Conservation (phyloP, 2,888 invertebrate species). For the Crioceris asparagi region DNA sequence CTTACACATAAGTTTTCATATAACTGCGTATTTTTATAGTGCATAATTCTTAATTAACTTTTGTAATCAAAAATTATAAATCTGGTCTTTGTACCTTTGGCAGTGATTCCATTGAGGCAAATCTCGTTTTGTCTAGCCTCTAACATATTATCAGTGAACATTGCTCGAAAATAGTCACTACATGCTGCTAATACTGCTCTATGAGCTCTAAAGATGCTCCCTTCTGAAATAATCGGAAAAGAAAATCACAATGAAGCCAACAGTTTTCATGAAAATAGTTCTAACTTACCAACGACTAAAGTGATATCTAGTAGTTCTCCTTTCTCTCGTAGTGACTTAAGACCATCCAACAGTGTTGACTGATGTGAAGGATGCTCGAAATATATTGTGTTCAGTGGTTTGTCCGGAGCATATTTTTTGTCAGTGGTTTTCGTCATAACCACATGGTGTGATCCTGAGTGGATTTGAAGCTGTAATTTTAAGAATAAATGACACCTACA, state of each 20-base stretch:
- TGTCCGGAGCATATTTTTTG: slow-evolving; percentile 32
- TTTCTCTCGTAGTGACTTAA: slow-evolving; percentile 49
- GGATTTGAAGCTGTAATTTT: too few relatives aligned
- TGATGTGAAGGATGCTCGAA: slow-evolving; percentile 49
- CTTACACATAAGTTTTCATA: too few relatives aligned
- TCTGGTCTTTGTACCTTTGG: slow-evolving; percentile 37
- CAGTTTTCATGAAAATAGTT: background rate
- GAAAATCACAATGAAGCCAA: background rate
- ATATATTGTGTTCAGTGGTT: slow-evolving; percentile 38
- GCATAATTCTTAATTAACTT: too few relatives aligned
- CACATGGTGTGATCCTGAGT: too few relatives aligned
- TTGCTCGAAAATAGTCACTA: slow-evolving; percentile 64
- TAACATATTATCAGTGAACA: slow-evolving; percentile 62
- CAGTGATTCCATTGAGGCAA: slow-evolving; percentile 52
- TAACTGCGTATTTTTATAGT: too few relatives aligned
- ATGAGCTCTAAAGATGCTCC: slow-evolving; percentile 54
- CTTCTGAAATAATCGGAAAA: slow-evolving; percentile 29
- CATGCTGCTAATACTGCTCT: slow-evolving; percentile 60
- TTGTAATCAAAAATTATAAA: too few relatives aligned
- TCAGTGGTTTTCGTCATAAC: slow-evolving; percentile 35
- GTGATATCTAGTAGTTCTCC: slow-evolving; percentile 56
- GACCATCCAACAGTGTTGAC: slow-evolving; percentile 45
- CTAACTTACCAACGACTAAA: slow-evolving; percentile 42
- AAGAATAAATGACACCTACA: too few relatives aligned
- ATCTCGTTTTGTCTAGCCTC: slow-evolving; percentile 56